A percentile compares a stretch with the other conserved stretches of the same genome.
phyloP scores from a whole-genome alignment of 2,888 invertebrate genomes.

The Polydesmus complanatus region DNA sequence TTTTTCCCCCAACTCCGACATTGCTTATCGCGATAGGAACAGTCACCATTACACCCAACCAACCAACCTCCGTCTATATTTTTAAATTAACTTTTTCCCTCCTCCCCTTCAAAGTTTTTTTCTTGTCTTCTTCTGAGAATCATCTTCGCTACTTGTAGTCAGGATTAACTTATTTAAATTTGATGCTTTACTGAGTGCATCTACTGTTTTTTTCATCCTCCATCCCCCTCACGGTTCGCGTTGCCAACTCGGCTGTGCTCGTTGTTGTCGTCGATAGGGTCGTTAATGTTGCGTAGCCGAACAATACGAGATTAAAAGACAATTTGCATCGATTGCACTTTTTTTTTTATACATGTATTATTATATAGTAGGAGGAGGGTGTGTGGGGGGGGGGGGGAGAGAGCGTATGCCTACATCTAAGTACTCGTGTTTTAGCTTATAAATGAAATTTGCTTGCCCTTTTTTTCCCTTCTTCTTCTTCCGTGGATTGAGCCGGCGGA shows the following conservation, averaged over 20 bases:
- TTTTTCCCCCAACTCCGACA: neutral
- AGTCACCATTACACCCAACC: too few species aligned
- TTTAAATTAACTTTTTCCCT: neutral
- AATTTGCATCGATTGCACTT: neutral
- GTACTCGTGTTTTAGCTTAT: too few species aligned
- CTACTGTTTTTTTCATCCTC: neutral
- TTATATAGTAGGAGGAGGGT: too few species aligned
- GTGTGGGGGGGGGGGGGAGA: too few species aligned
- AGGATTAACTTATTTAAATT: neutral
- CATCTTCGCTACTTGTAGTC: neutral
- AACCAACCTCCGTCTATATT: neutral
- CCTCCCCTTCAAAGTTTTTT: neutral
- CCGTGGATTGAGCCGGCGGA: too few species aligned
- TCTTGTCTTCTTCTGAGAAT: neutral
- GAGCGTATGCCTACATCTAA: too few species aligned
- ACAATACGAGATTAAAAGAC: neutral
- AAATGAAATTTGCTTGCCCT: too few species aligned
- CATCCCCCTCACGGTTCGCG: too few species aligned
- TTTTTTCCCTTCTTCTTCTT: too few species aligned
- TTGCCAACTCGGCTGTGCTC: too few species aligned
- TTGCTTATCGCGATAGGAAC: neutral
- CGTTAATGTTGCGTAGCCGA: neutral
- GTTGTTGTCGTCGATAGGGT: neutral
- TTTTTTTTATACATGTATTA: too few species aligned
- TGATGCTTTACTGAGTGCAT: neutral